Percentiles rank a stretch among this genome's conserved stretches.
Conservation (phyloP, 2,113 vertebrate species). For the Myotis brandtii region DNA sequence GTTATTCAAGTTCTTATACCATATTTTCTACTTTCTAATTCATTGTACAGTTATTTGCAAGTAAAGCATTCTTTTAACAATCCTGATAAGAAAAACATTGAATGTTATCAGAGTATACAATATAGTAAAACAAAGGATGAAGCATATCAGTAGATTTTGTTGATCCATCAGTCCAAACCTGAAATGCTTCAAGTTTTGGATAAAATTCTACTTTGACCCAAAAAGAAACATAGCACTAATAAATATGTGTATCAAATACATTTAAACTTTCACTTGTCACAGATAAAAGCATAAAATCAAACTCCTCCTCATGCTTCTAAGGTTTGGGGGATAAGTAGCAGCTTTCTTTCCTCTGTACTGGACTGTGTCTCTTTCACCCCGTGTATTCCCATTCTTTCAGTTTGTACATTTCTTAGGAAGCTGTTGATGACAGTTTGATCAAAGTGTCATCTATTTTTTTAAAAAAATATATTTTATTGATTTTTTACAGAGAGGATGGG, state of each 20-base stretch:
- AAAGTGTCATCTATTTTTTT: background rate
- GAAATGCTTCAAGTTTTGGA: constrained; percentile 81
- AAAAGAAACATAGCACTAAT: constrained; percentile 77
- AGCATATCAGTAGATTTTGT: constrained; percentile 45
- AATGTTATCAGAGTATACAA: background rate
- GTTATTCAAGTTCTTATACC: background rate
- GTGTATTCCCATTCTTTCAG: constrained; percentile 72
- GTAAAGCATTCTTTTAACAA: background rate
- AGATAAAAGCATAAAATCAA: constrained; percentile 82
- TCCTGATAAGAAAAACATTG: background rate
- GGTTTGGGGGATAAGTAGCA: constrained; percentile 79
- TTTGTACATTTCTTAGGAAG: constrained; percentile 80
- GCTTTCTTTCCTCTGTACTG: constrained; percentile 76
- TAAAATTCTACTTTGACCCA: constrained; percentile 82
- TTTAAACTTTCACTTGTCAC: constrained; percentile 79
- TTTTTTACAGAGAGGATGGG: too few species aligned
- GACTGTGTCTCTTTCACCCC: constrained; percentile 81
- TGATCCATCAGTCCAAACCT: constrained; percentile 80
- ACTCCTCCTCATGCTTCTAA: constrained; percentile 63
- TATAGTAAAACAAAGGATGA: constrained; percentile 73
- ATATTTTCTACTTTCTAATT: background rate
- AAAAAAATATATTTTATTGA: too few species aligned
- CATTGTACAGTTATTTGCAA: background rate
- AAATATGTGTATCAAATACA: constrained; percentile 72
- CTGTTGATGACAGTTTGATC: constrained; percentile 85